phyloP scores from a whole-genome alignment of 2,888 invertebrate genomes.

The Hyles lineata region DNA sequence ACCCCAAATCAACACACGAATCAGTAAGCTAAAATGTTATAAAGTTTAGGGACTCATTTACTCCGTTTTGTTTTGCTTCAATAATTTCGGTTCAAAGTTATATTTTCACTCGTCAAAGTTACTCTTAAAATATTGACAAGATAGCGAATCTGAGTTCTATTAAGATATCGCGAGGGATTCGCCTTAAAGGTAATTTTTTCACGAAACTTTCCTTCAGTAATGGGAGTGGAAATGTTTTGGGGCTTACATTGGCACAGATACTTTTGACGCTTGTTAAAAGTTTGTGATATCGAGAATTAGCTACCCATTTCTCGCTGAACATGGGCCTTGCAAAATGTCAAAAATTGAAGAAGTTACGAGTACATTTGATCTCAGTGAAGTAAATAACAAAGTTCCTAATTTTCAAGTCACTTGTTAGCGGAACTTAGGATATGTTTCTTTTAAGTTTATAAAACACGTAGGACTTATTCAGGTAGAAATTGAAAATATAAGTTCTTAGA shows the following conservation, averaged over 20 bases:
- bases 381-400: background rate
- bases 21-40: constrained; percentile 47
- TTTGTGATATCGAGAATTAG: constrained; percentile 25
- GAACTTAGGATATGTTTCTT: no score
- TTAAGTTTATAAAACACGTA: no score
- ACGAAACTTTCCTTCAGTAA: constrained; percentile 38
- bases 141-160: constrained; percentile 49
- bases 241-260: constrained; percentile 33
- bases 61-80: constrained; percentile 51
- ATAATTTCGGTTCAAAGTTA: constrained; percentile 48
- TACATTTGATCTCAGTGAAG: background rate
- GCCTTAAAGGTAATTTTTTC: constrained; percentile 42
- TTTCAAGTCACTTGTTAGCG: background rate
- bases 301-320: background rate
- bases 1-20: constrained; percentile 12
- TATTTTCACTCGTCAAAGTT: constrained; percentile 51
- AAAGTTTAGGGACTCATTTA: constrained; percentile 48
- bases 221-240: constrained; percentile 41
- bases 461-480: no score
- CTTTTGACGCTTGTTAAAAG: constrained; percentile 35
- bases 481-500: no score
- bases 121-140: constrained; percentile 52
- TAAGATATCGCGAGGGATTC: constrained; percentile 40
- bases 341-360: constrained; percentile 1
- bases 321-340: background rate